Evolutionary conservation across 2,113 vertebrate species (phyloP).

Genomic region (Heterocephalus glaber): DNA sequence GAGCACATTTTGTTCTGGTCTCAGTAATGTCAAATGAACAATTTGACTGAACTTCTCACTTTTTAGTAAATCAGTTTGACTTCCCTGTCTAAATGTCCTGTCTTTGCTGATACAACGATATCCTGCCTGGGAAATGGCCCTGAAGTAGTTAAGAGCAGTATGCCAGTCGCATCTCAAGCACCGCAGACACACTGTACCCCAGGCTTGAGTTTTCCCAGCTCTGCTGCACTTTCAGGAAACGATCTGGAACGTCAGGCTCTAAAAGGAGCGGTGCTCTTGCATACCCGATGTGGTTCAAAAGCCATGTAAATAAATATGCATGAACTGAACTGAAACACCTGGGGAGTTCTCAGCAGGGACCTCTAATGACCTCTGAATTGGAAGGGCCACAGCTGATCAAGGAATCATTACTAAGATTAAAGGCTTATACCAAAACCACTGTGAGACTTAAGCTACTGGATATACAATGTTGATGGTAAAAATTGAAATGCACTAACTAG

Average conservation of each 20-base stretch:
- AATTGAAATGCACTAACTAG: conserved; percentile 75
- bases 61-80: conserved; percentile 67
- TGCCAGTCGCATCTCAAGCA: conserved; percentile 74
- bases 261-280: conserved; percentile 74
- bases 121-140: conserved; percentile 62
- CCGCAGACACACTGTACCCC: conserved; percentile 60
- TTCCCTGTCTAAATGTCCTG: conserved; percentile 51
- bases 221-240: conserved; percentile 76
- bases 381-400: conserved; percentile 83
- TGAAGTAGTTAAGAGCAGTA: conserved; percentile 60
- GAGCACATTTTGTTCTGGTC: conserved; percentile 16
- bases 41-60: conserved; percentile 49
- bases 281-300: conserved; percentile 82
- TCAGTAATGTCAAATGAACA: conserved; percentile 52
- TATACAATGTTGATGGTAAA: conserved; percentile 76
- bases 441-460: conserved; percentile 83
- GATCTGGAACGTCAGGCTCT: conserved; percentile 76
- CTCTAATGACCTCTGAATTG: conserved; percentile 84
- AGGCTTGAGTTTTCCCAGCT: conserved; percentile 73
- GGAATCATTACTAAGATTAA: conserved; percentile 88
- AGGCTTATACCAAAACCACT: conserved; percentile 83
- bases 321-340: conserved; percentile 86
- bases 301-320: conserved; percentile 88
- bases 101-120: conserved; percentile 62
- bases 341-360: conserved; percentile 83